Percentiles rank a stretch among this genome's conserved stretches.
These are phyloP conservation scores for Carassius gibelio DNA, from an alignment of 2,113 vertebrate genomes.

Conservation along the genomic window DNA sequence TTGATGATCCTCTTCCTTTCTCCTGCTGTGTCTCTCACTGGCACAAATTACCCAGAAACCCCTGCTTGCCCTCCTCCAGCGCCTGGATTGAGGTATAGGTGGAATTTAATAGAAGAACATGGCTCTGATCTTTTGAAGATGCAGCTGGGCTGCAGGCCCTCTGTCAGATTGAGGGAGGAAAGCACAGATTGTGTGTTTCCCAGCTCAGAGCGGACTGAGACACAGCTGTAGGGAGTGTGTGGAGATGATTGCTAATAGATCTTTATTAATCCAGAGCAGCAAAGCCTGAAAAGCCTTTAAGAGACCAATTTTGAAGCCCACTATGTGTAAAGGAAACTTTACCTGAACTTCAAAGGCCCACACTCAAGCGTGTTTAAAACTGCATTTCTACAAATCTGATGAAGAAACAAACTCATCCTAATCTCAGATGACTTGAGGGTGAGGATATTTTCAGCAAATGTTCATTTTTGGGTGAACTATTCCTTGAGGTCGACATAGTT, in stretches of 20 bases:
- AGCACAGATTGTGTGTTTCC: neutral
- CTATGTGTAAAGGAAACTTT: constrained; percentile 27
- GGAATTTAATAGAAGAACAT: constrained; percentile 25
- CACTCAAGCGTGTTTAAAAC: constrained; percentile 4
- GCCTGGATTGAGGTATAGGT: constrained; percentile 24
- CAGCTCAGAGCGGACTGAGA: constrained; percentile 9
- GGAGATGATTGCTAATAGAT: constrained; percentile 66
- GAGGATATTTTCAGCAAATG: too few species aligned
- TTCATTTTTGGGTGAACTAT: too few species aligned
- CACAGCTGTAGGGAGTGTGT: constrained; percentile 61
- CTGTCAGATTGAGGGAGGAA: neutral
- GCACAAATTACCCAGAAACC: too few species aligned
- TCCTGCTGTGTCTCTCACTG: neutral
- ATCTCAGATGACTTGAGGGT: too few species aligned
- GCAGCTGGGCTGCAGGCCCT: constrained; percentile 33
- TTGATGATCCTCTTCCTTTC: too few species aligned
- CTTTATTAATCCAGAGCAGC: constrained; percentile 71
- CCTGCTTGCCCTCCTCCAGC: constrained; percentile 10
- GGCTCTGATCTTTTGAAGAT: constrained; percentile 44
- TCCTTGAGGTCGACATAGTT: too few species aligned
- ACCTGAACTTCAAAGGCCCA: constrained; percentile 29
- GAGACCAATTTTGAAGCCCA: constrained; percentile 35
- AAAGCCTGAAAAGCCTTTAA: constrained; percentile 51
- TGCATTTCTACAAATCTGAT: too few species aligned
- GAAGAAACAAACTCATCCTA: too few species aligned